These are phyloP conservation scores for Cephus rjabovi DNA, from an alignment of 2,888 invertebrate species.

Conservation along the genomic window DNA sequence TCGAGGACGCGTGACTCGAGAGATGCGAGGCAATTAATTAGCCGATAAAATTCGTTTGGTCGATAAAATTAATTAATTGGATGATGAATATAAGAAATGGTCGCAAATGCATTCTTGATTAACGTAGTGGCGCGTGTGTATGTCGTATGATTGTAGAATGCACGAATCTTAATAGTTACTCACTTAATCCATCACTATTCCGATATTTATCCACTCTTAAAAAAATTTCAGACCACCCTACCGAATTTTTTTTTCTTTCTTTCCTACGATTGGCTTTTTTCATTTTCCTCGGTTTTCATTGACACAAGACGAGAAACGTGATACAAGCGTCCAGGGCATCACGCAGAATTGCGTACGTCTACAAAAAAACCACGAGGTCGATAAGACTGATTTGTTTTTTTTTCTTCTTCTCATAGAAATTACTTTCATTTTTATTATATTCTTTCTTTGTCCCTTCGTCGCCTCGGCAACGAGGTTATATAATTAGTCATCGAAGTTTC, in stretches of 20 bases:
- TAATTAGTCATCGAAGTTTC: neutral
- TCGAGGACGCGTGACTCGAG: neutral
- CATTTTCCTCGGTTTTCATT: slow-evolving; percentile 27
- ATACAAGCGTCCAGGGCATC: neutral
- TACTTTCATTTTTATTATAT: neutral
- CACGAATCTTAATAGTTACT: slow-evolving; percentile 43
- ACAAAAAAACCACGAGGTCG: slow-evolving; percentile 5
- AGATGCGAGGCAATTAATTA: neutral
- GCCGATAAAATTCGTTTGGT: neutral
- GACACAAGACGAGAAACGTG: slow-evolving; percentile 6
- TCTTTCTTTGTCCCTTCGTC: neutral
- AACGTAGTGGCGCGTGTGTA: slow-evolving; percentile 33
- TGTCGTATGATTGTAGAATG: slow-evolving; percentile 37
- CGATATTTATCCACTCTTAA: slow-evolving; percentile 2
- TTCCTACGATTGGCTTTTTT: slow-evolving; percentile 31
- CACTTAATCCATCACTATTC: slow-evolving; percentile 30
- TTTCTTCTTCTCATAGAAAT: neutral
- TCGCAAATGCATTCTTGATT: slow-evolving; percentile 23
- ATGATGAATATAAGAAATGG: neutral
- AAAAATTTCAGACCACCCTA: neutral
- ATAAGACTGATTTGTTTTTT: slow-evolving; percentile 1
- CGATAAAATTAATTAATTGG: neutral
- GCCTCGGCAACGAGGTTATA: neutral
- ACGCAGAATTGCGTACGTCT: neutral
- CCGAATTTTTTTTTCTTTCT: slow-evolving; percentile 14